Conservation (phyloP, 2,888 invertebrate genomes). For the Geophilus truncorum region DNA sequence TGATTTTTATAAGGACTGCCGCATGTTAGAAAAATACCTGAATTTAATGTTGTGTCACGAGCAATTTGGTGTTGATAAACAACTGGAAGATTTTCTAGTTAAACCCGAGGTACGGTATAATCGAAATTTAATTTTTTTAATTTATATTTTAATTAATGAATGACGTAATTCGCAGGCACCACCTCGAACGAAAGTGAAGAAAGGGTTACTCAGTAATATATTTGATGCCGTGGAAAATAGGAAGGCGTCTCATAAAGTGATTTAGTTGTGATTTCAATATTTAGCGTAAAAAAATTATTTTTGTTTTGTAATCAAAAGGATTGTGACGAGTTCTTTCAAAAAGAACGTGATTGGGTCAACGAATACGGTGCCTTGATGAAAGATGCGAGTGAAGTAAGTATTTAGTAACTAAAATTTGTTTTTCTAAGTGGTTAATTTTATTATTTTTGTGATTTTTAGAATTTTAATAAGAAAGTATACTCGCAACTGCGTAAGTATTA, state of each 20-base stretch:
- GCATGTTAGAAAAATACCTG: conserved; percentile 48
- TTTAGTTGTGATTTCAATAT: not conserved
- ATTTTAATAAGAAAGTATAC: conserved; percentile 47
- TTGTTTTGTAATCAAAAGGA: conserved; percentile 37
- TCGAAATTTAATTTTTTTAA: not conserved
- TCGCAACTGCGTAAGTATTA: conserved; percentile 47
- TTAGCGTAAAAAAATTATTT: too few species aligned
- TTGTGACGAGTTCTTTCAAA: conserved; percentile 46
- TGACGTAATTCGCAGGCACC: conserved; percentile 42
- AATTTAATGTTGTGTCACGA: conserved; percentile 45
- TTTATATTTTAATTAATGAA: conserved; percentile 29
- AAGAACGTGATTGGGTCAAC: conserved; percentile 48
- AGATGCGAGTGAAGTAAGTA: conserved; percentile 45
- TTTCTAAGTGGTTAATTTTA: not conserved
- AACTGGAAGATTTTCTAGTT: conserved; percentile 46
- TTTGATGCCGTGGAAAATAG: conserved; percentile 46
- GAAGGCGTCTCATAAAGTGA: conserved; percentile 42
- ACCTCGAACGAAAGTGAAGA: conserved; percentile 46
- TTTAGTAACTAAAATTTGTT: not conserved
- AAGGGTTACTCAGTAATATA: conserved; percentile 46
- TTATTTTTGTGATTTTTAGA: conserved; percentile 46
- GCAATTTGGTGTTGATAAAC: conserved; percentile 45
- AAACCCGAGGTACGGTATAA: conserved; percentile 25
- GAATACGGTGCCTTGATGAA: conserved; percentile 45
- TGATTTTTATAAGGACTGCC: conserved; percentile 49